Evolutionary conservation across 2,797 vertebrate genomes (phyloP).

Genomic region (Tachyglossus aculeatus): DNA sequence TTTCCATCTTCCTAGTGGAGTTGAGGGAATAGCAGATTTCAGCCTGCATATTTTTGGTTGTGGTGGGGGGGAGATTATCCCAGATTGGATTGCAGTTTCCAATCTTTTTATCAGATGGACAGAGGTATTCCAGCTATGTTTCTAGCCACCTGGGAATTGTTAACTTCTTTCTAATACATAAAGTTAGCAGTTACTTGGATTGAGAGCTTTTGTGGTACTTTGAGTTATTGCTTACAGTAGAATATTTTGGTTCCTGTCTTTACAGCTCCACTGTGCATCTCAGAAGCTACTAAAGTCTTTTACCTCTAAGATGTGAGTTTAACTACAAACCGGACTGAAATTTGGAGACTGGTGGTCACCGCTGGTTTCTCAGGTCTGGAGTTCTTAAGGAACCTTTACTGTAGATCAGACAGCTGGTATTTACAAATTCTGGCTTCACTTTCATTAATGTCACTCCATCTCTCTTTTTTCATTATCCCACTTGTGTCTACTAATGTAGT

Average conservation of each 20-base stretch:
- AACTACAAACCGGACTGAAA: not conserved
- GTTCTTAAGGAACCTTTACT: not conserved
- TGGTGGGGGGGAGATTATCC: constrained; percentile 14
- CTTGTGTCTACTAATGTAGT: too few relatives aligned
- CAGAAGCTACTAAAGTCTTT: constrained; percentile 25
- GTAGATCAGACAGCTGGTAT: not conserved
- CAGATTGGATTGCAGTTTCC: constrained; percentile 40
- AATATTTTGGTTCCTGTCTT: constrained; percentile 23
- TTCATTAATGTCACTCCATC: not conserved
- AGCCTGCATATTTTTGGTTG: not conserved
- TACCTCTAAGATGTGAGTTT: constrained; percentile 1
- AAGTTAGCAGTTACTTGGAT: constrained; percentile 42
- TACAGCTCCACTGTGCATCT: not conserved
- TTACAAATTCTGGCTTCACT: not conserved
- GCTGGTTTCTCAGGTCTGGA: accelerated
- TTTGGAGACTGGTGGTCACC: not conserved
- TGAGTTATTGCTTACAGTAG: not conserved
- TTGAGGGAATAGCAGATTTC: constrained; percentile 9
- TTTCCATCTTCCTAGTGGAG: constrained; percentile 11
- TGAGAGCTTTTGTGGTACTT: not conserved
- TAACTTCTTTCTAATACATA: constrained; percentile 45
- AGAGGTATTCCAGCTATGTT: constrained; percentile 68
- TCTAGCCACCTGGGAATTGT: constrained; percentile 60
- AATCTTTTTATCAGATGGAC: constrained; percentile 71
- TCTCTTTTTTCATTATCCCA: too few relatives aligned